Conservation (phyloP, 2,888 invertebrate genomes). For the Eucera pruinosa region DNA sequence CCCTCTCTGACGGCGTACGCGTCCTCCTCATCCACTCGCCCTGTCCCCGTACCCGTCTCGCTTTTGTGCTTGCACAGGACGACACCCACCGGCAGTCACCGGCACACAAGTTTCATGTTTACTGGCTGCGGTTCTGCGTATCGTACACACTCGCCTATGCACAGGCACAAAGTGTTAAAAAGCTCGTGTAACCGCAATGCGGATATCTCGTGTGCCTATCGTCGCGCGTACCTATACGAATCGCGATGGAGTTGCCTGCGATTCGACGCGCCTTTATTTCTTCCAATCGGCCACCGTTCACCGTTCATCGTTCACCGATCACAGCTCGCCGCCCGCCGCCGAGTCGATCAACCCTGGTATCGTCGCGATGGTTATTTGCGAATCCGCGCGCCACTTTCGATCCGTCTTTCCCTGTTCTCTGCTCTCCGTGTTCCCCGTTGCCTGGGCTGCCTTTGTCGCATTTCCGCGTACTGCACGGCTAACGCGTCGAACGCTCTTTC, state of each 20-base stretch:
- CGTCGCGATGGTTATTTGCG: constrained; percentile 8
- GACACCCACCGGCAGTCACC: constrained; percentile 57
- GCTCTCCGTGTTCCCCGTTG: neutral
- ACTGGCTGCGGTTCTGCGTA: constrained; percentile 62
- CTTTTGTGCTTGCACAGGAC: constrained; percentile 58
- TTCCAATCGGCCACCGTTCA: constrained; percentile 36
- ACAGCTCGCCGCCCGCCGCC: too few species aligned
- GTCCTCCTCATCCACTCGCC: constrained; percentile 31
- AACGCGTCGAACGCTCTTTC: neutral
- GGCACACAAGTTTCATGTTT: constrained; percentile 66
- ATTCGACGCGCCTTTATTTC: constrained; percentile 45
- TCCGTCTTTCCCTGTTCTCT: neutral
- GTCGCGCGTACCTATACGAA: constrained; percentile 24
- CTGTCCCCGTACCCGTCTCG: constrained; percentile 36
- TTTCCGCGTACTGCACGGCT: neutral
- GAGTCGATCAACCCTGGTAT: constrained; percentile 24
- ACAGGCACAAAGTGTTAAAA: constrained; percentile 67
- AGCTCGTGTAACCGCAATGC: constrained; percentile 76
- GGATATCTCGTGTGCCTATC: constrained; percentile 68
- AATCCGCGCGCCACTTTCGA: constrained; percentile 14
- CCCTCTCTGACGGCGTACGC: constrained; percentile 32
- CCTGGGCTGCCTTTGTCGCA: neutral
- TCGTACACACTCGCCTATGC: constrained; percentile 51
- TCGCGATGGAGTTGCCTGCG: constrained; percentile 8
- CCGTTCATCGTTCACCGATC: too few species aligned